A percentile compares a stretch with the other conserved stretches of the same genome.
phyloP scores from a whole-genome alignment of 1,140 invertebrate genomes.

The Prorops nasuta region DNA sequence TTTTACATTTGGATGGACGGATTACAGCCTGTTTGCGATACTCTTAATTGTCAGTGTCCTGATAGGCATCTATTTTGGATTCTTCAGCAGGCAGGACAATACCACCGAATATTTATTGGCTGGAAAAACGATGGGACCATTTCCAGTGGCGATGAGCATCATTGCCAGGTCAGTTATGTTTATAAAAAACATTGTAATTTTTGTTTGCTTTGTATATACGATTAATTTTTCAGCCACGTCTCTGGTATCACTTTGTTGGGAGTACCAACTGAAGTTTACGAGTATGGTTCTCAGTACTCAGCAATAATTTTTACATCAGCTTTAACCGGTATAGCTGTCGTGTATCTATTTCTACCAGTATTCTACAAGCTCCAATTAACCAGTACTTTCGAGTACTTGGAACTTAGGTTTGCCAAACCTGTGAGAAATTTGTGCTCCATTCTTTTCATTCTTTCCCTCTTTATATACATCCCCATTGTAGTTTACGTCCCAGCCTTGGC shows the following conservation, averaged over 20 bases:
- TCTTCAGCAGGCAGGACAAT: constrained; percentile 74
- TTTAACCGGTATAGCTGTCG: constrained; percentile 61
- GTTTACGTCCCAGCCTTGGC: constrained; percentile 64
- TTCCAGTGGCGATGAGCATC: constrained; percentile 76
- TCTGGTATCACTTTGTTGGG: constrained; percentile 77
- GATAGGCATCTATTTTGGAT: constrained; percentile 79
- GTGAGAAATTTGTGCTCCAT: constrained; percentile 63
- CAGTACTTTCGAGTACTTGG: constrained; percentile 77
- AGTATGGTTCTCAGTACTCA: constrained; percentile 67
- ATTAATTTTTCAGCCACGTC: constrained; percentile 71
- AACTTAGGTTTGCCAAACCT: constrained; percentile 62
- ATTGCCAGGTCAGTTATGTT: constrained; percentile 71
- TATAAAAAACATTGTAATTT: too few relatives aligned
- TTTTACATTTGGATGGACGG: constrained; percentile 51
- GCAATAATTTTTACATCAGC: constrained; percentile 61
- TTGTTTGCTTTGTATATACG: too few relatives aligned
- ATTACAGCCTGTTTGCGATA: constrained; percentile 67
- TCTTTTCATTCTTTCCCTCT: constrained; percentile 63
- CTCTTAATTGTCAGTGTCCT: constrained; percentile 69
- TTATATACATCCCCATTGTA: constrained; percentile 59
- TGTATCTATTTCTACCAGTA: constrained; percentile 66
- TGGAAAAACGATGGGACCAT: constrained; percentile 74
- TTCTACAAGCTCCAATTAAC: constrained; percentile 74
- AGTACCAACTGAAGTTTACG: constrained; percentile 76
- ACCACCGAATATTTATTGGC: constrained; percentile 77